Percentiles rank a stretch among this genome's conserved stretches.
Evolutionary conservation across 2,113 vertebrate genomes (phyloP).

Genomic region (Proterorhinus semilunaris): DNA sequence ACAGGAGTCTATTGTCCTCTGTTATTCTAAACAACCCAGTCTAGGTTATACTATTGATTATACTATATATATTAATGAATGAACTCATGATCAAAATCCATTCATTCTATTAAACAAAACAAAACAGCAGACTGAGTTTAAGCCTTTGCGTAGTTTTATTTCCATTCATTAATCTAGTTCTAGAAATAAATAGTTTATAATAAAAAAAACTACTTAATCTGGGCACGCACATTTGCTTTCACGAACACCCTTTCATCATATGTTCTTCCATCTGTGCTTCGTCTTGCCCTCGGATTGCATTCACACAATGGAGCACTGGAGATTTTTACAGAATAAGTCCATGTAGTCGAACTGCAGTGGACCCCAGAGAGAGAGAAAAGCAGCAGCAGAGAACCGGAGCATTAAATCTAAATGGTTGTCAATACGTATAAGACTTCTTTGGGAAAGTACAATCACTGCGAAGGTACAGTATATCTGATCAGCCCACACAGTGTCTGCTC

Average conservation of each 20-base stretch:
- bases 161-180: no score
- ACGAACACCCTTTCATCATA: constrained; percentile 3
- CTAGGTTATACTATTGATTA: no score
- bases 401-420: not conserved
- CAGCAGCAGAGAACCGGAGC: not conserved
- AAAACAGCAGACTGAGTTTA: no score
- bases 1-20: no score
- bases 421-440: not conserved
- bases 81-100: no score
- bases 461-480: not conserved
- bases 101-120: no score
- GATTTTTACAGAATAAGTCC: constrained; percentile 26
- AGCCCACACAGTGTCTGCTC: not conserved
- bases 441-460: not conserved
- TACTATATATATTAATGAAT: no score
- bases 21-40: no score
- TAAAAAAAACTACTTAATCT: no score
- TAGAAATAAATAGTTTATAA: no score
- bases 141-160: no score
- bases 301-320: not conserved
- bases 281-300: constrained; percentile 14
- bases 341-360: not conserved
- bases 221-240: not conserved
- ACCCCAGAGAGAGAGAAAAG: not conserved
- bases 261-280: constrained; percentile 9